Conservation (phyloP, 2,888 invertebrate genomes). For the Leptinotarsa rubiginosa region DNA sequence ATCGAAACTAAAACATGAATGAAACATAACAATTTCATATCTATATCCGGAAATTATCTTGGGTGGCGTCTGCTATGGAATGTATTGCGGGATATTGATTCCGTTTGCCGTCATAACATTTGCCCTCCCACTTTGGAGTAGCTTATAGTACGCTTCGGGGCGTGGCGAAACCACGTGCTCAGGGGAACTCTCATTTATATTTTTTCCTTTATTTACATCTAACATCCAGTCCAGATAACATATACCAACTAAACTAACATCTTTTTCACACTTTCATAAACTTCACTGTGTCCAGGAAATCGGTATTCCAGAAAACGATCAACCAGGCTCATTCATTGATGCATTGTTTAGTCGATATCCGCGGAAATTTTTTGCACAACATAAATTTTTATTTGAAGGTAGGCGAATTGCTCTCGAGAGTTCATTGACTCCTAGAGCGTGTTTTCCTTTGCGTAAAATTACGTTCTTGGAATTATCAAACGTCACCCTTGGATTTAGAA, state of each 20-base stretch:
- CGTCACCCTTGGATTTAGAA: slow-evolving; percentile 38
- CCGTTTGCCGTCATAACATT: slow-evolving; percentile 59
- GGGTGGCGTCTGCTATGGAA: slow-evolving; percentile 55
- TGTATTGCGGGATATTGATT: slow-evolving; percentile 60
- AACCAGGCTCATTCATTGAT: slow-evolving; percentile 6
- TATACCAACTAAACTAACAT: too few species aligned
- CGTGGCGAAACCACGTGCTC: slow-evolving; percentile 60
- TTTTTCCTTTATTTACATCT: slow-evolving; percentile 22
- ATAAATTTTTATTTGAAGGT: slow-evolving; percentile 38
- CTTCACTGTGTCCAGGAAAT: too few species aligned
- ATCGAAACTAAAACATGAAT: slow-evolving; percentile 1
- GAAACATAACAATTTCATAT: background rate
- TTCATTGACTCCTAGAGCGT: slow-evolving; percentile 36
- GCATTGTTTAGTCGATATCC: slow-evolving; percentile 26
- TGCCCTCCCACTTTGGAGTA: slow-evolving; percentile 56
- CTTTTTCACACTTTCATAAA: too few species aligned
- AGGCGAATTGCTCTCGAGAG: slow-evolving; percentile 30
- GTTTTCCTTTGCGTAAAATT: slow-evolving; percentile 40
- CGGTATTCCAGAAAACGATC: background rate
- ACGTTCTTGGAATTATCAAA: slow-evolving; percentile 39
- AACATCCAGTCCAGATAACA: background rate
- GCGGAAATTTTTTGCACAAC: slow-evolving; percentile 37
- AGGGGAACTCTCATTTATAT: slow-evolving; percentile 36
- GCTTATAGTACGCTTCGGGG: slow-evolving; percentile 59
- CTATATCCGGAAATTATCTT: slow-evolving; percentile 17